phyloP scores from a whole-genome alignment of 2,888 invertebrate genomes.

The Cephus runcator region DNA sequence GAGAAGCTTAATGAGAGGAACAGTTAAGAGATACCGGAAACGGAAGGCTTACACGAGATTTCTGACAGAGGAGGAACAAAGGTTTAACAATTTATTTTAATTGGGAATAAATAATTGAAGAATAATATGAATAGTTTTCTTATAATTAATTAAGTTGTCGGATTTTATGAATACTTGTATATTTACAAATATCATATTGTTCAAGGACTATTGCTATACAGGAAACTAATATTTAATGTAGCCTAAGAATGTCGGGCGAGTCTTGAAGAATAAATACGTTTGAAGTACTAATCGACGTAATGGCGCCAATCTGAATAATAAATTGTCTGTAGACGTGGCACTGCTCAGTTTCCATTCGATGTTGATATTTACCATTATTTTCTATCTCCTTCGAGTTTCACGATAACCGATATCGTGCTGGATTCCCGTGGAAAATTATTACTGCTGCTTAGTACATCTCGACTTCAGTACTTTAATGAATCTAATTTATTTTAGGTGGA shows the following conservation, averaged over 20 bases:
- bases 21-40: conserved; percentile 56
- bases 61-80: conserved; percentile 77
- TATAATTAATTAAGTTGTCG: conserved; percentile 8
- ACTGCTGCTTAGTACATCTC: neutral
- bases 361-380: neutral
- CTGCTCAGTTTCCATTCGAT: neutral
- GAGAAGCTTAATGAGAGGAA: conserved; percentile 40
- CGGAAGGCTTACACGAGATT: conserved; percentile 73
- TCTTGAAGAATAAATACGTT: neutral
- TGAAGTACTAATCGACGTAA: neutral
- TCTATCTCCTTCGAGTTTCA: neutral
- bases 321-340: neutral
- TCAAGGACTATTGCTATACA: neutral
- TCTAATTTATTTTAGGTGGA: conserved; percentile 71
- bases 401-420: neutral
- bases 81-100: conserved; percentile 63
- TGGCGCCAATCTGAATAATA: neutral
- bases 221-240: neutral
- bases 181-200: neutral
- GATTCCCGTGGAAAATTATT: neutral
- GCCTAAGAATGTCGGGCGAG: neutral
- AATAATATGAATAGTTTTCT: neutral
- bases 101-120: neutral
- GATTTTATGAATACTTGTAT: too few relatives aligned
- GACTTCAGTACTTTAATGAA: neutral